Evolutionary conservation across 2,113 vertebrate species (phyloP).

Genomic region (Pelmatolapia mariae): DNA sequence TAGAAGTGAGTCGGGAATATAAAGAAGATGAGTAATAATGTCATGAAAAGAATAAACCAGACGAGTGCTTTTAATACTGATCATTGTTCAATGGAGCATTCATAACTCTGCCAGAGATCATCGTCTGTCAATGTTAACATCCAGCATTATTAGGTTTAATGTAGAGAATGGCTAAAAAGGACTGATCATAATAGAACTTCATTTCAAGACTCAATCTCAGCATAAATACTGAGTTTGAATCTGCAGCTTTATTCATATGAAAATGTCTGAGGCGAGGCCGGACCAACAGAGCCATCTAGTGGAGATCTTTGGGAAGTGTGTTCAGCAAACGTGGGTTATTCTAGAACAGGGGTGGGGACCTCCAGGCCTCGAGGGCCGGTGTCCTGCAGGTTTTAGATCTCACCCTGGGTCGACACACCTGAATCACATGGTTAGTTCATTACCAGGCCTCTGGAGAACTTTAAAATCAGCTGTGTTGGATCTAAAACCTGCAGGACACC

Average conservation of each 20-base stretch:
- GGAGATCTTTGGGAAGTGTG: not conserved
- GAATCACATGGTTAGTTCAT: rapidly evolving
- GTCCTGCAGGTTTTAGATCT: not conserved
- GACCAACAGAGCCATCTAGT: conserved; percentile 56
- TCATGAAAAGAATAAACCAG: not conserved
- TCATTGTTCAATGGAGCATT: not conserved
- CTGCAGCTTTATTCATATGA: not conserved
- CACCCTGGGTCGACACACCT: not conserved
- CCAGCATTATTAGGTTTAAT: not conserved
- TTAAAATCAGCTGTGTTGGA: not conserved
- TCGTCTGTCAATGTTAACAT: not conserved
- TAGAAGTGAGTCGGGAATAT: not conserved
- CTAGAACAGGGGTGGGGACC: not conserved
- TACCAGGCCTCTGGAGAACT: not conserved
- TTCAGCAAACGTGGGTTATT: not conserved
- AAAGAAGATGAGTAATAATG: not conserved
- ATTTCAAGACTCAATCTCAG: not conserved
- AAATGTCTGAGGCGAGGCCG: not conserved
- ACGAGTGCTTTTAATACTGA: not conserved
- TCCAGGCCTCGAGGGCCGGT: not conserved
- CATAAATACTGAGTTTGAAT: not conserved
- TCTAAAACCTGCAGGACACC: not conserved
- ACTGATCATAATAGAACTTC: not conserved
- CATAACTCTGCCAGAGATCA: not conserved
- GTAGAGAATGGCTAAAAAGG: not conserved